Conservation (phyloP, 2,113 vertebrate species). For the Tachuris rubrigastra region DNA sequence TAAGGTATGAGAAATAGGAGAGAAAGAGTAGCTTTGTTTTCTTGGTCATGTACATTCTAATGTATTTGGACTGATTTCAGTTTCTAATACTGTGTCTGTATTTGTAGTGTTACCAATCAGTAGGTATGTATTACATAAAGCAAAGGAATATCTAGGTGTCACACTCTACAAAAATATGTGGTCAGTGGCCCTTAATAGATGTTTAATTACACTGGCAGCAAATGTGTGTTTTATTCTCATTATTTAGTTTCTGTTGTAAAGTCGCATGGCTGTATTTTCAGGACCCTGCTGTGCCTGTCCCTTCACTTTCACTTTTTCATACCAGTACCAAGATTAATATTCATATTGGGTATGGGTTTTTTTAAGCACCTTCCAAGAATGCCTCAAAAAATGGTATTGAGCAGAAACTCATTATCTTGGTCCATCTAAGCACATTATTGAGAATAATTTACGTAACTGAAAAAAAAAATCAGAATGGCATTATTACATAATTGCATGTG, state of each 20-base stretch:
- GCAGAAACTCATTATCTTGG: background rate
- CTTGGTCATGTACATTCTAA: background rate
- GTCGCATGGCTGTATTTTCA: background rate
- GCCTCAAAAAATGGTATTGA: background rate
- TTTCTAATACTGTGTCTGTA: background rate
- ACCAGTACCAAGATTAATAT: background rate
- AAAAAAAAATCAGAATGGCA: background rate
- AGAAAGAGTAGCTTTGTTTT: background rate
- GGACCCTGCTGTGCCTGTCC: background rate
- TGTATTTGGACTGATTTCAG: background rate
- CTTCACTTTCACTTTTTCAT: background rate
- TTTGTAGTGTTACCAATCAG: background rate
- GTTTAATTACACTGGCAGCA: background rate
- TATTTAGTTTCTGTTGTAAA: background rate
- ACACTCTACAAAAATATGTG: background rate
- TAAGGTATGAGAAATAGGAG: background rate
- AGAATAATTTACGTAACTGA: background rate
- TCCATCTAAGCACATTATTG: background rate
- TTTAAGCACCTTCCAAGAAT: rapidly evolving
- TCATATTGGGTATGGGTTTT: background rate
- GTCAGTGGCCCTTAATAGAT: background rate
- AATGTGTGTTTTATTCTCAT: background rate
- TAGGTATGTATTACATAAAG: background rate
- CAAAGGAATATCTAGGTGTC: background rate
- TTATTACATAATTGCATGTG: background rate